Conservation (phyloP, 2,888 invertebrate species). For the Athalia circularis region DNA sequence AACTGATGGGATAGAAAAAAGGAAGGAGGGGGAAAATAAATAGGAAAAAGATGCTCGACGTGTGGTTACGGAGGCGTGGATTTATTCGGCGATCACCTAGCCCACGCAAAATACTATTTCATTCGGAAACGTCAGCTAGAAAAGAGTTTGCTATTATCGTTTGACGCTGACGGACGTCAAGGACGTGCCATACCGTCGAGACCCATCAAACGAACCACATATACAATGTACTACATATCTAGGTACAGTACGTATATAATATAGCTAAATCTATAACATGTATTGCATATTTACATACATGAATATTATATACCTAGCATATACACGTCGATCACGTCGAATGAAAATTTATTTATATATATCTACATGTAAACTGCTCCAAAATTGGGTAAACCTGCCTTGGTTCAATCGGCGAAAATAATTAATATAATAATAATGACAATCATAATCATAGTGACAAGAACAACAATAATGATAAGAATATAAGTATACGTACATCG, state of each 20-base stretch:
- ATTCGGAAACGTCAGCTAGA: slow-evolving; percentile 2
- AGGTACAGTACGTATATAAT: neutral
- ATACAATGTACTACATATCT: neutral
- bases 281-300: neutral
- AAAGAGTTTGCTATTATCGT: slow-evolving; percentile 35
- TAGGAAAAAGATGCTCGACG: neutral
- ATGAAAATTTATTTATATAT: too few relatives aligned
- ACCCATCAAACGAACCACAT: slow-evolving; percentile 27
- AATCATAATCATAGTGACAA: too few relatives aligned
- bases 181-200: neutral
- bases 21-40: neutral
- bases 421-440: too few relatives aligned
- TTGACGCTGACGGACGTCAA: slow-evolving; percentile 35
- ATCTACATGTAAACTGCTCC: too few relatives aligned
- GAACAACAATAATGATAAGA: too few relatives aligned
- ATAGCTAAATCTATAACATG: neutral
- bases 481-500: too few relatives aligned
- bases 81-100: too few relatives aligned
- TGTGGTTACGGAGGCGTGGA: neutral
- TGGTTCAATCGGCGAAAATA: too few relatives aligned
- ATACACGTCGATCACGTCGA: too few relatives aligned
- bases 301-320: too few relatives aligned
- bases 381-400: too few relatives aligned
- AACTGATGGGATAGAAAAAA: neutral
- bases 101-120: slow-evolving; percentile 19